Evolutionary conservation across 2,113 vertebrate species (phyloP).

Genomic region (Phaethornis superciliosus): DNA sequence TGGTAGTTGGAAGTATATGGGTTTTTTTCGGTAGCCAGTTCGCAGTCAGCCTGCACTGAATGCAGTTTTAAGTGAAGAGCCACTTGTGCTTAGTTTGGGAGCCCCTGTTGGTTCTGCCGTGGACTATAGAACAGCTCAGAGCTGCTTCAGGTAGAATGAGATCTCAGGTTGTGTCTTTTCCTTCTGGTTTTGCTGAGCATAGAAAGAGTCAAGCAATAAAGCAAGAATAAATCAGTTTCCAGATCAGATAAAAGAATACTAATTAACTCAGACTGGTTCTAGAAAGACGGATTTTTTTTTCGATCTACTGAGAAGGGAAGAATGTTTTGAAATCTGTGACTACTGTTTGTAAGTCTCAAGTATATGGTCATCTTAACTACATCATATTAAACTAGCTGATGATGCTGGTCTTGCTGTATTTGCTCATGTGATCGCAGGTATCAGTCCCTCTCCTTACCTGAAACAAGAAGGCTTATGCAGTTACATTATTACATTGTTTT

Average conservation of each 20-base stretch:
- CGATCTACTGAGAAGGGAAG: background rate
- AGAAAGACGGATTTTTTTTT: background rate
- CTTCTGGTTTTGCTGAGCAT: background rate
- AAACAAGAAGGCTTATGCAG: background rate
- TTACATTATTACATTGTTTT: accelerated
- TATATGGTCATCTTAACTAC: background rate
- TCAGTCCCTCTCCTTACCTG: background rate
- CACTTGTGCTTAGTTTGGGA: background rate
- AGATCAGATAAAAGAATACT: background rate
- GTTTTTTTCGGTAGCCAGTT: background rate
- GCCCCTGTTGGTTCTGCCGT: background rate
- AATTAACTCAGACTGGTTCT: background rate
- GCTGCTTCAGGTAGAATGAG: background rate
- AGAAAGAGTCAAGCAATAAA: background rate
- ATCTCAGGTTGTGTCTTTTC: background rate
- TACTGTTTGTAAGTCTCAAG: background rate
- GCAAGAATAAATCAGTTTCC: background rate
- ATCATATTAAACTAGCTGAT: background rate
- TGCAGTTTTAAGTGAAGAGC: background rate
- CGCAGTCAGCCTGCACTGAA: background rate
- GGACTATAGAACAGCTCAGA: background rate
- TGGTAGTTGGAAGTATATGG: background rate
- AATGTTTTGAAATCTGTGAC: background rate
- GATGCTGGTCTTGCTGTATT: background rate
- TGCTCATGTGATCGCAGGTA: background rate